Evolutionary conservation across 2,797 vertebrate species (phyloP), one percentile per base, ranked within the genome.

Genomic region (Pyrrhura leucotis): DNA sequence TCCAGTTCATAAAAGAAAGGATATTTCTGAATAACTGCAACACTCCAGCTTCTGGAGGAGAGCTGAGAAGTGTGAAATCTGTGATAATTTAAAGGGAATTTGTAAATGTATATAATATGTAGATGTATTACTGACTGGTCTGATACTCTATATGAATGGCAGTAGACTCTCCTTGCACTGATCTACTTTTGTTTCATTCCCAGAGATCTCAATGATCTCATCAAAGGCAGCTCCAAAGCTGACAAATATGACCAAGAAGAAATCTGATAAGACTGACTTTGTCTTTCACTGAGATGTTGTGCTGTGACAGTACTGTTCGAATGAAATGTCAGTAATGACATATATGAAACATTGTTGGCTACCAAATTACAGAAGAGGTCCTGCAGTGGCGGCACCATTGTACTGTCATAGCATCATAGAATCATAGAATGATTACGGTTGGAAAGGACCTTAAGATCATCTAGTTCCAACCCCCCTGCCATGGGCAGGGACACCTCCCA

Each of bases 111-210:
- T 47, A 20, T 74, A 22, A 37, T 59, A 56, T 14, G 28, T 35
- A 56, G 56, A 37, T 89, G 90, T 65, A 48, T 48, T 85, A 62
- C 61, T 56, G 63, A 83, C 8, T 63, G 10, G 9, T 58, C 14
- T 45, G 12, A 45, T 75, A 56, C 31, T 89, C 40, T 65, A 73
- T 12, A 11, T 68, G 42, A 86, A 61, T 88, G 67, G 37, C 42
- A 65, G 37, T 39, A 4, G n/a, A 63, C 9, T 51, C 12, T 87
- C 28, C 35, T 58, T 85, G 62, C 23, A 37, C 40, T 85, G 29
- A 91, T 79, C 13, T 92, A 35, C 51, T 93, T 93, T 93, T 81
- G 59, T 91, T 92, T 86, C 44, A 48, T 91, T 87, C 25, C 74
- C 13, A 78, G 56, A 84, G 59, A 85, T 76, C 61, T 80, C 88